Percentiles rank a stretch among this genome's conserved stretches.
Evolutionary conservation across 2,797 vertebrate genomes (phyloP).

Genomic region (Triplophysa yarkandensis): DNA sequence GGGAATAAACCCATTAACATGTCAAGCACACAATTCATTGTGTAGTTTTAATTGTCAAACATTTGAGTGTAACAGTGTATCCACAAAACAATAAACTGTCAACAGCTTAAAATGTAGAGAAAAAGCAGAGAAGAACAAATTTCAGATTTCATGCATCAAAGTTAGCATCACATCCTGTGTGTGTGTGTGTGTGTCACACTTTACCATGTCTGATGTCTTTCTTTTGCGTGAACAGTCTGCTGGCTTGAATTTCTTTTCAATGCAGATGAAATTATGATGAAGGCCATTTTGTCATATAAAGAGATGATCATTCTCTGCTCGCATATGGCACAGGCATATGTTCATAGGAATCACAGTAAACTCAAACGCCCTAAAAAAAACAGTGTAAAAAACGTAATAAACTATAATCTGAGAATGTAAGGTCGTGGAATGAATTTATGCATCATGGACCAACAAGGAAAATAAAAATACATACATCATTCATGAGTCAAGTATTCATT

Average conservation of each 20-base stretch:
- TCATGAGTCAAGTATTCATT: conserved; percentile 60
- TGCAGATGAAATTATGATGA: background rate
- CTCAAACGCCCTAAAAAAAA: background rate
- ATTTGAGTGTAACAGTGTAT: conserved; percentile 50
- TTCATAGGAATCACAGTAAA: background rate
- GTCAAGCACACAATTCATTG: conserved; percentile 12
- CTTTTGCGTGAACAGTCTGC: conserved; percentile 52
- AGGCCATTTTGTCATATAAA: conserved; percentile 25
- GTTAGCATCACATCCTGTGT: conserved; percentile 42
- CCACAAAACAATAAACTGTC: conserved; percentile 36
- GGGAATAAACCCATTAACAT: background rate
- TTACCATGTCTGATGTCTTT: conserved; percentile 39
- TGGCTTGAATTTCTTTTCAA: conserved; percentile 51
- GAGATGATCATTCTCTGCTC: conserved; percentile 8
- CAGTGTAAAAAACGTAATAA: background rate
- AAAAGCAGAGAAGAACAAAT: conserved; percentile 56
- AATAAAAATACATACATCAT: conserved; percentile 58
- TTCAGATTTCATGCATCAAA: conserved; percentile 61
- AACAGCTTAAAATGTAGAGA: conserved; percentile 52
- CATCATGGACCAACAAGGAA: conserved; percentile 15
- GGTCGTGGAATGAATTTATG: conserved; percentile 39
- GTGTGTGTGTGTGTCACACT: conserved; percentile 10
- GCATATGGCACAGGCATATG: conserved; percentile 23
- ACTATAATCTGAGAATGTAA: conserved; percentile 27
- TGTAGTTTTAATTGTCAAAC: conserved; percentile 46